phyloP scores from a whole-genome alignment of 2,888 invertebrate species.

The Artemia sp. region DNA sequence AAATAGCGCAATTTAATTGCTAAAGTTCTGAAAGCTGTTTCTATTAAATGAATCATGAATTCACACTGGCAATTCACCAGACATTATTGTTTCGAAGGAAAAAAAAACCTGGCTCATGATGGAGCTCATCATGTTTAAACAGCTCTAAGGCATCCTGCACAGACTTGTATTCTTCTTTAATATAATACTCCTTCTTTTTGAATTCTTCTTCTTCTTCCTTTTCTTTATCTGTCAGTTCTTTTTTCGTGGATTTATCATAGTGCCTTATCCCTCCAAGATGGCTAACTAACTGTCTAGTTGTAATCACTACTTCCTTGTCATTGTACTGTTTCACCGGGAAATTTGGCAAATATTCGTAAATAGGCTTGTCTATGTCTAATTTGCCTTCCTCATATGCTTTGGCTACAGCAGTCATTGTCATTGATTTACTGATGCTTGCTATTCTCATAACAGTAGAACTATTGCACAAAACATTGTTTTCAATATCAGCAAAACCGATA shows the following conservation, averaged over 20 bases:
- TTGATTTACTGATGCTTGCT: conserved; percentile 42
- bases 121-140: conserved; percentile 40
- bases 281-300: conserved; percentile 37
- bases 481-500: conserved; percentile 39
- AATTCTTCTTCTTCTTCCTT: conserved; percentile 23
- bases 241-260: conserved; percentile 32
- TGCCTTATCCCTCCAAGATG: conserved; percentile 41
- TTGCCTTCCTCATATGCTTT: conserved; percentile 36
- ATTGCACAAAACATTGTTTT: conserved; percentile 35
- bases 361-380: conserved; percentile 38
- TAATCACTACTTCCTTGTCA: conserved; percentile 36
- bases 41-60: not conserved
- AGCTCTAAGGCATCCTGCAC: conserved; percentile 35
- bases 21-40: no score
- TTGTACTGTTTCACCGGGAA: conserved; percentile 38
- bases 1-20: no score
- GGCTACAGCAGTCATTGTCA: conserved; percentile 39
- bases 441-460: conserved; percentile 39
- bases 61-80: conserved; percentile 17
- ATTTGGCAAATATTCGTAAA: conserved; percentile 37
- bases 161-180: conserved; percentile 32
- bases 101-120: conserved; percentile 36
- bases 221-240: conserved; percentile 23
- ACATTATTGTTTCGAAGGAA: not conserved
- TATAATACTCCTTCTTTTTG: conserved; percentile 33